These are phyloP conservation scores for Fundulus diaphanus DNA, from an alignment of 2,797 vertebrate genomes.

Conservation along the genomic window DNA sequence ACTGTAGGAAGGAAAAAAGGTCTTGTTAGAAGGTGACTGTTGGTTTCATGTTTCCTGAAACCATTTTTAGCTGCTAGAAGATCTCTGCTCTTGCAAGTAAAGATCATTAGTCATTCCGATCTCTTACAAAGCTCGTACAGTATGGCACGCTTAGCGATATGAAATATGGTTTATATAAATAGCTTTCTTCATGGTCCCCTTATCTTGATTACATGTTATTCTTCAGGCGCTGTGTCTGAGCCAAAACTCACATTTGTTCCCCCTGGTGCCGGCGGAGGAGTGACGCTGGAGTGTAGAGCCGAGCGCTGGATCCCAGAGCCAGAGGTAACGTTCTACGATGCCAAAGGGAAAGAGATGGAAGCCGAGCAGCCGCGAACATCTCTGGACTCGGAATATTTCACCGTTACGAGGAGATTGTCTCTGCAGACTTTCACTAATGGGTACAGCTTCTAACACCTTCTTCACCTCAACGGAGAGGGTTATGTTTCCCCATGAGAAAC, in stretches of 20 bases:
- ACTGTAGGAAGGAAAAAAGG: not conserved
- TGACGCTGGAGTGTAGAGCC: slow-evolving; percentile 35
- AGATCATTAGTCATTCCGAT: not conserved
- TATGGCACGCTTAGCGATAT: not conserved
- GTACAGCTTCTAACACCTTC: slow-evolving; percentile 5
- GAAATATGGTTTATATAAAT: not conserved
- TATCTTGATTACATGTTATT: not conserved
- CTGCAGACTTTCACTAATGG: not conserved
- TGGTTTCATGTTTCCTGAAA: not conserved
- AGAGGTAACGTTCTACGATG: slow-evolving; percentile 15
- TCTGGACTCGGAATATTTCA: rapidly evolving
- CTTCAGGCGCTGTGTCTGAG: slow-evolving; percentile 6
- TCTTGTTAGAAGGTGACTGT: not conserved
- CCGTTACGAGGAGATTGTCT: not conserved
- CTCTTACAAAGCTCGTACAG: not conserved
- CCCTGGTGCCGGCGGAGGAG: rapidly evolving
- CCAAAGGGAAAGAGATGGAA: not conserved
- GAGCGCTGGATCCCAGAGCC: slow-evolving; percentile 10
- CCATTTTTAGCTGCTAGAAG: not conserved
- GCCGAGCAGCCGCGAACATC: rapidly evolving
- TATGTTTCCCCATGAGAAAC: not conserved
- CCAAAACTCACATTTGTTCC: not conserved
- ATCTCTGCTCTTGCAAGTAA: not conserved
- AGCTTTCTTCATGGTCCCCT: not conserved
- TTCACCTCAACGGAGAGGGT: not conserved